Evolutionary conservation across 1,140 invertebrate species (phyloP), one percentile per base, ranked within the genome.

Genomic region (Sminthurinus signatus): DNA sequence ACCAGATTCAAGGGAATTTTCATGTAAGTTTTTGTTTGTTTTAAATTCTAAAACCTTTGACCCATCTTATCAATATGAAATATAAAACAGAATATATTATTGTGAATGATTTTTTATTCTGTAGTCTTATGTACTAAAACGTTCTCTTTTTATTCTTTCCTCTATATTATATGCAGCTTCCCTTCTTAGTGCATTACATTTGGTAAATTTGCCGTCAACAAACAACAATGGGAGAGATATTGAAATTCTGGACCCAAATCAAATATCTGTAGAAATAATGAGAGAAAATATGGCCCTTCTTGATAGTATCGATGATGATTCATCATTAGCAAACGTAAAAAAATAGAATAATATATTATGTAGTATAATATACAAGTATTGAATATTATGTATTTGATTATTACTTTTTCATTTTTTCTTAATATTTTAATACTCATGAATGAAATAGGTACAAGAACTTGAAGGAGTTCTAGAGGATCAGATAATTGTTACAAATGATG

Each of bases 261-360:
- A 62, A 17, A 64, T 70, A 31, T 64, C 68, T 17, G 68, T 67
- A 19, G 68, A 70, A 67, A 67, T 67, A 14, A 67, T 70, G 65
- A 52, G 59, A 32, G 68, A 70, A 52, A 67, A 70, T 44, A 56
- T 70, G 19, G 67, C 68, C 1, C 50, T 70, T 12, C 39, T 70
- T 0, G 68, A 70, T 48, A 70, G 68, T 29, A 70, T 67, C 14
- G 56, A 63, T 29, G 61, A 70, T 42, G 68, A 70, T 56, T 19
- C 29, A 15, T 25, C 66, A 4, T 39, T 68, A 31, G 39, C 48
- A 25, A 68, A 68, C 50, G 66, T 68, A 60, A 57, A n/a, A n/a
- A n/a, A n/a, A n/a, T n/a, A n/a, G n/a, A n/a, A n/a, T n/a, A n/a
- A n/a, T n/a, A n/a, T n/a, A n/a, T n/a, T n/a, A n/a, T n/a, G n/a